Evolutionary conservation across 2,113 vertebrate genomes (phyloP).

Genomic region (Caracal caracal): DNA sequence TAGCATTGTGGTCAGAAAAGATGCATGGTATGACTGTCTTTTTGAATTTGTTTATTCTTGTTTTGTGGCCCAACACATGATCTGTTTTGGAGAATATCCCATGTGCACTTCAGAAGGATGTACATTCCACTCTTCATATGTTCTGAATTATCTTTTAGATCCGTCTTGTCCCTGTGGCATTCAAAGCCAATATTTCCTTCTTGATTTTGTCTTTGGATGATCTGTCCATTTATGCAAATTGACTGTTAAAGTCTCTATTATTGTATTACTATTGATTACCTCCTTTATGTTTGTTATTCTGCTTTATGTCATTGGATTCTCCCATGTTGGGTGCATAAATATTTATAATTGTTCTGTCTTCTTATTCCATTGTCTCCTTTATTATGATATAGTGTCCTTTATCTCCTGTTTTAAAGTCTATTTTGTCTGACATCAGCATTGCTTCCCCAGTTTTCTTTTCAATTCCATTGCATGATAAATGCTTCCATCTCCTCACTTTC

Average conservation of each 20-base stretch:
- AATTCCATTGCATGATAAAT: not conserved
- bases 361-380: not conserved
- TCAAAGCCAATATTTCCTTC: not conserved
- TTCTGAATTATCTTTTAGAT: not conserved
- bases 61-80: not conserved
- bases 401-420: not conserved
- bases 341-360: not conserved
- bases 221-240: not conserved
- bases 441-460: not conserved
- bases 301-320: not conserved
- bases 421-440: not conserved
- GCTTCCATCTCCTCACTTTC: not conserved
- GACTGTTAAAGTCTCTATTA: not conserved
- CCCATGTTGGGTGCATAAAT: not conserved
- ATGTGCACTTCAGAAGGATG: not conserved
- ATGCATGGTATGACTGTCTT: not conserved
- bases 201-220: not conserved
- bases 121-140: not conserved
- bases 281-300: not conserved
- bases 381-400: not conserved
- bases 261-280: not conserved
- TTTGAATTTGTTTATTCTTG: not conserved
- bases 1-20: not conserved
- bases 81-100: not conserved
- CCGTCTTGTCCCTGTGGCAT: not conserved